Percentiles rank a stretch among this genome's conserved stretches.
phyloP scores from a whole-genome alignment of 2,113 vertebrate genomes.

The Acrocephalus arundinaceus region DNA sequence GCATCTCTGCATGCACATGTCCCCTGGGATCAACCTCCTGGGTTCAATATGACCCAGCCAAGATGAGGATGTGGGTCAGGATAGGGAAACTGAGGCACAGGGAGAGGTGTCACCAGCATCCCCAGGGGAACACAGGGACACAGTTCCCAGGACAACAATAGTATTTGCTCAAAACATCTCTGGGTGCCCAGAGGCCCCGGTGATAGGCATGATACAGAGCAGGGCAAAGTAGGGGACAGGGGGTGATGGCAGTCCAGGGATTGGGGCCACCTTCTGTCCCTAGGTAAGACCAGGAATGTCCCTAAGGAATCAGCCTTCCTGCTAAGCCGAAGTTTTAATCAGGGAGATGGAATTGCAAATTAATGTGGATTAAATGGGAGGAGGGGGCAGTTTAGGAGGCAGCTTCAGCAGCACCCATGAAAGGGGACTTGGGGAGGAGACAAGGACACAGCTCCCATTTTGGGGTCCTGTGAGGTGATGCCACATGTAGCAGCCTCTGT shows the following conservation, averaged over 20 bases:
- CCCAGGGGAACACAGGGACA: not conserved
- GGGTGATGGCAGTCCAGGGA: not conserved
- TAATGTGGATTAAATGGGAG: constrained; percentile 2
- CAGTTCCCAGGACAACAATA: not conserved
- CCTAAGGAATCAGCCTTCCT: not conserved
- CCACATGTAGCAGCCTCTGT: not conserved
- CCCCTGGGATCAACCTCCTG: accelerated
- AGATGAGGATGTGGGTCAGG: not conserved
- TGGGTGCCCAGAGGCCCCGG: accelerated
- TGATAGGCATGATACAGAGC: not conserved
- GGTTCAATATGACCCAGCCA: not conserved
- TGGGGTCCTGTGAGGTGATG: accelerated
- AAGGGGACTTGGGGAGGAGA: not conserved
- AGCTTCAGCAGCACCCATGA: not conserved
- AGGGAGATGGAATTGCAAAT: constrained; percentile 43
- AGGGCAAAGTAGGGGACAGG: not conserved
- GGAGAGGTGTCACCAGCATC: not conserved
- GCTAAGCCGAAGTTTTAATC: not conserved
- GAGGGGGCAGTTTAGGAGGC: not conserved
- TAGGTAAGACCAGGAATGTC: not conserved
- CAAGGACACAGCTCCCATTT: accelerated
- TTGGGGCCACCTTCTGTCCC: not conserved
- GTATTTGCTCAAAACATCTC: not conserved
- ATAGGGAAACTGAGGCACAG: not conserved
- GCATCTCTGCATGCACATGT: not conserved